Base-by-base conservation (phyloP, 2,113 vertebrate genomes). In the Trogon melanurus region DNA sequence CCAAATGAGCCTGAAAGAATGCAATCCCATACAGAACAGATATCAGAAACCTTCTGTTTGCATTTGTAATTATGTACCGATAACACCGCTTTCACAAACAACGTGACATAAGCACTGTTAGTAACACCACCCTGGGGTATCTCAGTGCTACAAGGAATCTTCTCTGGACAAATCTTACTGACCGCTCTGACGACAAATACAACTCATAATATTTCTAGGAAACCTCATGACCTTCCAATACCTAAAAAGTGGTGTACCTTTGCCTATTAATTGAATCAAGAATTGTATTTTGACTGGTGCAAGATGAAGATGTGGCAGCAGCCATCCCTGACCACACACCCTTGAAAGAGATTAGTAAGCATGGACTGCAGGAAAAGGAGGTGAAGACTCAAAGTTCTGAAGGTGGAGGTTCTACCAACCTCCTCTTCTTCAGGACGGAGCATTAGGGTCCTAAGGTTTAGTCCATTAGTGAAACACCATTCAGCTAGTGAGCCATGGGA, bases 81-180 rank as follows among this genome's bases (percentile, higher is more conserved):
- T 13, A 51, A 11, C 53, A 8, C 15, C 23, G 27, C 66, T 88
- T 62, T 14, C 36, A 36, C 73, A n/a, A 50, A n/a, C 30, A 32
- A 1, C 0, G 13, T 9, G 50, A n/a, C 4, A 1, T 34, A 57
- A 17, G 5, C 48, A 15, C 32, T 19, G 29, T n/a, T 60, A 18
- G 6, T 8, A 47, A 26, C 14, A 9, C 25, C 66, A 51, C 45
- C 30, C 44, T 26, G 29, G 64, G n/a, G 30, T 76, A 41, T 2
- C 32, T 47, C 60, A 10, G 78, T 15, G 78, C 56, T 18, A 15
- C 41, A 10, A 8, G 53, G 25, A 78, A 66, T 6, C 21, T 74
- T 51, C 56, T 44, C 44, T 23, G 75, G 23, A 27, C 17, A 60
- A 44, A 58, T 45, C 44, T 27, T 4, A 9, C 16, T 23, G 25